Base-by-base conservation (phyloP, 2,113 vertebrate species). In the Lophius piscatorius region DNA sequence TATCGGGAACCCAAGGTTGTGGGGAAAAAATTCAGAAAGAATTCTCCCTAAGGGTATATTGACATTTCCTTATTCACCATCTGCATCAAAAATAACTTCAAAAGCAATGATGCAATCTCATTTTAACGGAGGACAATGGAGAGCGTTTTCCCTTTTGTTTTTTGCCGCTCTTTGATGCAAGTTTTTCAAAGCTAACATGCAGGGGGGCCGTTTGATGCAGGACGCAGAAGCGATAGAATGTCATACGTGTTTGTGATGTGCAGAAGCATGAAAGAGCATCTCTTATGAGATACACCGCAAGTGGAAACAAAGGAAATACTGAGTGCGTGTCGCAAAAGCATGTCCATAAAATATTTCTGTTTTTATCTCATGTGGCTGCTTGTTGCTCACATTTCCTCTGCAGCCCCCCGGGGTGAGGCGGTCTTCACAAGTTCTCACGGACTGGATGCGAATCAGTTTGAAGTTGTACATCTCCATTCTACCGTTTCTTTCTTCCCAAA, bases 201-300 rank as follows among this genome's bases (percentile, higher is more conserved):
- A 70, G 55, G 39, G 2, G 0, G 34, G 2, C 14, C 7, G 51
- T 59, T 63, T 70, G 60, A 69, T 66, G 55, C 40, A 18, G 6
- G 51, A 42, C 40, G 11, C 2, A 18, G 16, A 20, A 23, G 0
- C 17, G 54, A 61, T 33, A 21, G 51, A 44, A 26, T 2, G 14
- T 58, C 39, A 45, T 20, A 38, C 55, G 40, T 55, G 26, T 68
- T 74, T 49, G 45, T 35, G 11, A 22, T 40, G 4, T 23, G 12
- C 17, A 36, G 46, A 31, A 6, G 21, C 2, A 63, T 59, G 20
- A 74, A 74, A 79, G 70, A 52, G 66, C 66, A 62, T 70, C 11
- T 24, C 9, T 58, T 51, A 66, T 58, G 34, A 63, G 62, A 28
- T 18, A 26, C 59, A 23, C 33, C n/a, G 2, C 9, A 9, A 16